phyloP scores from a whole-genome alignment of 2,888 invertebrate species.

The Odontomyia ornata region DNA sequence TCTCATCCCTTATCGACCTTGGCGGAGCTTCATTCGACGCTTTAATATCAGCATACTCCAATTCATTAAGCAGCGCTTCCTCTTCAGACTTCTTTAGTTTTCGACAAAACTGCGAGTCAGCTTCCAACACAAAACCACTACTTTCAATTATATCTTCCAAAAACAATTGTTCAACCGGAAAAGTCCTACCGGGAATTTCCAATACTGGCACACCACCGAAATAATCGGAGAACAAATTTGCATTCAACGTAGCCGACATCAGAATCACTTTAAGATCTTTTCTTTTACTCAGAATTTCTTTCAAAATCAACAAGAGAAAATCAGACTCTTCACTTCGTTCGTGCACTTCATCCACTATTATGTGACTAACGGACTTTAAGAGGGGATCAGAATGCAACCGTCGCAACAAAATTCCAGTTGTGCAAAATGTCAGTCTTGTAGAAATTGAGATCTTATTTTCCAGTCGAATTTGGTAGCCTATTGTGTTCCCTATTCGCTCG shows the following conservation, averaged over 20 bases:
- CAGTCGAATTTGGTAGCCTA: constrained; percentile 78
- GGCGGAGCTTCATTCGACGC: constrained; percentile 68
- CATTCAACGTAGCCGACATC: constrained; percentile 94
- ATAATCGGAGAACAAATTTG: constrained; percentile 83
- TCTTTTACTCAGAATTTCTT: constrained; percentile 76
- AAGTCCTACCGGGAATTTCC: constrained; percentile 84
- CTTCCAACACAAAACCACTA: constrained; percentile 70
- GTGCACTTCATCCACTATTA: constrained; percentile 92
- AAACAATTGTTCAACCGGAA: constrained; percentile 82
- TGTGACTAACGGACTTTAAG: constrained; percentile 80
- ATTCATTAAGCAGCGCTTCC: constrained; percentile 70
- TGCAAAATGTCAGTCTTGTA: constrained; percentile 91
- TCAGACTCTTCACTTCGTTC: constrained; percentile 92
- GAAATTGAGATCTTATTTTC: constrained; percentile 79
- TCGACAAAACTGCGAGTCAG: constrained; percentile 69
- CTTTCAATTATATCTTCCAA: constrained; percentile 83
- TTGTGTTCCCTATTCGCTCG: constrained; percentile 68
- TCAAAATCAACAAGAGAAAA: constrained; percentile 83
- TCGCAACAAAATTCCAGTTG: constrained; percentile 88
- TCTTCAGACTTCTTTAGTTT: constrained; percentile 71
- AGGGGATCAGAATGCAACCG: constrained; percentile 82
- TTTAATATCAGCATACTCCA: constrained; percentile 72
- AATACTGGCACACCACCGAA: constrained; percentile 80
- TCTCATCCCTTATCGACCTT: constrained; percentile 75
- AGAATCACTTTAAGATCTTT: constrained; percentile 83